Evolutionary conservation across 2,888 invertebrate species (phyloP), one percentile per base, ranked within the genome.

Genomic region (Acrocera orbiculus): DNA sequence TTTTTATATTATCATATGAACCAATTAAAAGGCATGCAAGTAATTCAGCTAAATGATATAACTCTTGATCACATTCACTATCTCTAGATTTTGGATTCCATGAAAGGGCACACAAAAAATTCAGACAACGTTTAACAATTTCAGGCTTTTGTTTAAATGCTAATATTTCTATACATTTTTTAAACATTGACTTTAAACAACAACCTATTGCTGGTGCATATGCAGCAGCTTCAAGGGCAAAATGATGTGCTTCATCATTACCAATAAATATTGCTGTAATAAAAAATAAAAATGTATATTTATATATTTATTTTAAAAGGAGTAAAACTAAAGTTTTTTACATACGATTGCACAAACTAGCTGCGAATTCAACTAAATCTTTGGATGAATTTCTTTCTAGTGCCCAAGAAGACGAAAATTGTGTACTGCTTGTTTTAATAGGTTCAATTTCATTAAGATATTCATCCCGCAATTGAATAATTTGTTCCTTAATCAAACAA

Each of bases 401-500:
- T 0, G 53, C 50, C 44, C 54, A 56, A 4, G 46, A 40, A 30
- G 52, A 48, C 9, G 42, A 42, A 5, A 56, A 47, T 25, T 54
- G 49, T 0, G 43, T 45, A 9, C 47, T 50, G 23, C 46, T 33
- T 2, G 50, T 47, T 32, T 49, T 33, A 10, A 42, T 39, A 7
- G 51, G 47, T 4, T 42, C 38, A 2, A 53, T 43, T 17, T 52
- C 50, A 30, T 49, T 56, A 35, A 56, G 52, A 36, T 56, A 60
- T 40, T 59, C 58, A 20, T 54, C 56, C 3, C 58, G 49, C 15
- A 60, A 37, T 32, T 60, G 54, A 5, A 60, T 46, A 6, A 56
- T 51, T 41, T 51, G 53, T 33, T 60, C 59, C 47, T 50, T n/a
- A 4, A 13, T 10, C 15, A 7, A 26, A 29, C 27, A 19, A 11